Conservation (phyloP, 1,140 invertebrate genomes). For the Hycleus phaleratus region DNA sequence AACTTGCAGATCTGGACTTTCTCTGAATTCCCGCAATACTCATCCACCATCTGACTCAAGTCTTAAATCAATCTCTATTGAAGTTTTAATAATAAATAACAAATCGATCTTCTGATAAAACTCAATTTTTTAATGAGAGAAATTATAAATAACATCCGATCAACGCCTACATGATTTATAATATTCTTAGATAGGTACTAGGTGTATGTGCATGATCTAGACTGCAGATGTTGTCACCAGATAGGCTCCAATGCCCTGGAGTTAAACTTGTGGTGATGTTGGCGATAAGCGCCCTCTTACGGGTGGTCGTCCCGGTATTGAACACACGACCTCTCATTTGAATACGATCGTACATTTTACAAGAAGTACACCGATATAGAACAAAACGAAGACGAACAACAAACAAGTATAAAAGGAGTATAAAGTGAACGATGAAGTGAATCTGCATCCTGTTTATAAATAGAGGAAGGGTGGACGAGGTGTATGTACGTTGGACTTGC, state of each 20-base stretch:
- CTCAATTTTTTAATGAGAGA: too few species aligned
- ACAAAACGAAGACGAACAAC: too few species aligned
- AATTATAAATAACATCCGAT: background rate
- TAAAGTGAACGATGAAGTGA: conserved; percentile 6
- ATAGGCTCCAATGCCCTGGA: conserved; percentile 30
- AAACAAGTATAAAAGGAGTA: too few species aligned
- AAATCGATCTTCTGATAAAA: too few species aligned
- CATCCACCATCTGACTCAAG: too few species aligned
- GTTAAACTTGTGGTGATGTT: conserved; percentile 32
- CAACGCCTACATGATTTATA: conserved; percentile 33
- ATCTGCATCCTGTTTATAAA: conserved; percentile 26
- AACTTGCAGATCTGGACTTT: too few species aligned
- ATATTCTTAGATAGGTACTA: background rate
- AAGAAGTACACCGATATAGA: too few species aligned
- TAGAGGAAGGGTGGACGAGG: conserved; percentile 3
- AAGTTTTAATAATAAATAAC: too few species aligned
- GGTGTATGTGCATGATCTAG: conserved; percentile 39
- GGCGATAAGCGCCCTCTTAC: conserved; percentile 33
- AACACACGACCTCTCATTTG: conserved; percentile 40
- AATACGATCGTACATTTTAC: conserved; percentile 38
- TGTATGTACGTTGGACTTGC: conserved; percentile 17
- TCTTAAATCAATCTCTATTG: too few species aligned
- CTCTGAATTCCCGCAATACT: too few species aligned
- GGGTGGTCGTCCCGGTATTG: conserved; percentile 35
- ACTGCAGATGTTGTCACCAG: conserved; percentile 43